Evolutionary conservation across 2,888 invertebrate genomes (phyloP), one percentile per base, ranked within the genome.

Genomic region (Eupelmus urozonus): DNA sequence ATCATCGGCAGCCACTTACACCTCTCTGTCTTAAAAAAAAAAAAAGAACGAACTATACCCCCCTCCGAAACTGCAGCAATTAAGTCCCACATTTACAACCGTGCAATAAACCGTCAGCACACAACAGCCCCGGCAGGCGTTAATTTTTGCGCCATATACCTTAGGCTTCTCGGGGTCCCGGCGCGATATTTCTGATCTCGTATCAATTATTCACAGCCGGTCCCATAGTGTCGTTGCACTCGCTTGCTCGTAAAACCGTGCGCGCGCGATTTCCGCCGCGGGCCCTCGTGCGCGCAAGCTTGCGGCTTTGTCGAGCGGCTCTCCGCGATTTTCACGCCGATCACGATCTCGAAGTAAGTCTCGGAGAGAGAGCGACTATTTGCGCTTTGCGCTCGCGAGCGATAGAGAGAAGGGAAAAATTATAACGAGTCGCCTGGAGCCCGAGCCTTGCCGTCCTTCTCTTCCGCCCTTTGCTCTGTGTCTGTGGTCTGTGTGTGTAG

Each of bases 201-300:
- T 40, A 59, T 76, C 76, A 70, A 71, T 71, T 71, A 76, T 76
- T 69, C 69, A 62, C 69, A 76, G 40, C 69, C 29, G 69, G 62
- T 53, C 55, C 69, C n/a, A n/a, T 59, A 40, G 79, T 81, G 80
- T 80, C 81, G 81, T 81, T 80, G 83, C 81, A 78, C 76, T 80
- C 57, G n/a, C 71, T 75, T 59, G 77, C 77, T 80, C 78, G 71
- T 71, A 65, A 71, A 69, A 18, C 51, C 75, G 59, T 57, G 29
- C 27, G 66, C 67, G 69, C 40, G 66, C 71, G 60, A 73, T 67
- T 73, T 67, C 67, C 78, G 60, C 51, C 70, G 67, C 66, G 67
- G 67, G 66, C 45, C 18, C 40, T 34, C 51, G 16, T 51, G 59
- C 49, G n/a, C n/a, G n/a, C n/a, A n/a, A n/a, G n/a, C n/a, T 34